Percentiles rank a stretch among this genome's conserved stretches.
Evolutionary conservation across 1,140 invertebrate species (phyloP).

Genomic region (Drosophila insularis): DNA sequence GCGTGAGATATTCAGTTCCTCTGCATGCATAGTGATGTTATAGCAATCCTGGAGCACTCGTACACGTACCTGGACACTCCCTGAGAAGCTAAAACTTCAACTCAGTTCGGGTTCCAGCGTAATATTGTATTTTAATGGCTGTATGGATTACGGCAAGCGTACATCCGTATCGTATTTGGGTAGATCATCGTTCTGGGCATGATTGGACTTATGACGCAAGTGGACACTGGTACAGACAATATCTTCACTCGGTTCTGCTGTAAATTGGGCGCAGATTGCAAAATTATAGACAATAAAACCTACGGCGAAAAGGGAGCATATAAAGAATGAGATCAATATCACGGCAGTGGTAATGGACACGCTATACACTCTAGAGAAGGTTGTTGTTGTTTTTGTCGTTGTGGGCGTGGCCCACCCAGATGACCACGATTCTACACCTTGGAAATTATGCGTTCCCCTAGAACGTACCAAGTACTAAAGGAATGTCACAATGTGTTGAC

Average conservation of each 20-base stretch:
- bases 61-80: conserved; percentile 87
- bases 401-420: conserved; percentile 15
- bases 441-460: too few relatives aligned
- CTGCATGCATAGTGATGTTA: conserved; percentile 90
- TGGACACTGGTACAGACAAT: conserved; percentile 82
- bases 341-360: conserved; percentile 67
- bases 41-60: conserved; percentile 86
- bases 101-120: conserved; percentile 88
- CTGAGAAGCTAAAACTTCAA: conserved; percentile 90
- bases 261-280: conserved; percentile 85
- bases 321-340: conserved; percentile 65
- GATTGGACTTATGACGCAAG: conserved; percentile 68
- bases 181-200: conserved; percentile 43
- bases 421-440: too few relatives aligned
- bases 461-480: too few relatives aligned
- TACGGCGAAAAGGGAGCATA: conserved; percentile 83
- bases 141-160: conserved; percentile 86
- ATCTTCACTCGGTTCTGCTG: conserved; percentile 61
- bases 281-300: conserved; percentile 88
- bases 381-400: conserved; percentile 41
- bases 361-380: conserved; percentile 49
- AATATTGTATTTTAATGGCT: conserved; percentile 88
- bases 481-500: too few relatives aligned
- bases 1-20: conserved; percentile 86
- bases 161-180: conserved; percentile 84